A percentile compares a stretch with the other conserved stretches of the same genome.
Evolutionary conservation across 2,797 vertebrate species (phyloP).

Genomic region (Crocodylus rhombifer): DNA sequence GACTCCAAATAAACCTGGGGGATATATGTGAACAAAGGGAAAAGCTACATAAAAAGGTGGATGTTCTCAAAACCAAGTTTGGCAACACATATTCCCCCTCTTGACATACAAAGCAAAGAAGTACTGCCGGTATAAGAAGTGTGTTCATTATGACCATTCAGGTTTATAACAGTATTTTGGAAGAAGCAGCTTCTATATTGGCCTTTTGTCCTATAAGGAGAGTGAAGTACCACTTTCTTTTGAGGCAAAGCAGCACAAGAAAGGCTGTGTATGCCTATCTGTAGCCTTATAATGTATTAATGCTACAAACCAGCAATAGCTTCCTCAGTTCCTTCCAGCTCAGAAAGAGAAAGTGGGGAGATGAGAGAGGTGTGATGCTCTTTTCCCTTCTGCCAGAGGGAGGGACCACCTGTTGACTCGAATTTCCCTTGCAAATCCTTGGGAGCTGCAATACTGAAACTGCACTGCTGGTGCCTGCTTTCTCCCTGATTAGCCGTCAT

Average conservation of each 20-base stretch:
- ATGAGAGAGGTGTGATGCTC: constrained; percentile 47
- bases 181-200: neutral
- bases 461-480: constrained; percentile 70
- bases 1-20: neutral
- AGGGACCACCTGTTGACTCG: constrained; percentile 63
- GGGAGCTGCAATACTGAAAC: constrained; percentile 50
- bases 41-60: neutral
- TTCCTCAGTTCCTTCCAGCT: neutral
- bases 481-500: constrained; percentile 73
- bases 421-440: constrained; percentile 77
- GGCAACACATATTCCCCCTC: rapidly evolving
- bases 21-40: neutral
- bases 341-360: constrained; percentile 3
- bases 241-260: neutral
- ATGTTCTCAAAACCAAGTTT: neutral
- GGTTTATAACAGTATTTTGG: neutral
- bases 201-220: neutral
- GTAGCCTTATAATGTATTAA: neutral
- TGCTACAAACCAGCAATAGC: neutral
- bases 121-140: neutral
- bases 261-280: neutral
- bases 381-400: constrained; percentile 69
- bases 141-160: neutral
- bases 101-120: neutral
- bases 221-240: neutral